These are phyloP conservation scores for Prionchulus punctatus DNA, from an alignment of 2,888 invertebrate genomes.

Conservation along the genomic window DNA sequence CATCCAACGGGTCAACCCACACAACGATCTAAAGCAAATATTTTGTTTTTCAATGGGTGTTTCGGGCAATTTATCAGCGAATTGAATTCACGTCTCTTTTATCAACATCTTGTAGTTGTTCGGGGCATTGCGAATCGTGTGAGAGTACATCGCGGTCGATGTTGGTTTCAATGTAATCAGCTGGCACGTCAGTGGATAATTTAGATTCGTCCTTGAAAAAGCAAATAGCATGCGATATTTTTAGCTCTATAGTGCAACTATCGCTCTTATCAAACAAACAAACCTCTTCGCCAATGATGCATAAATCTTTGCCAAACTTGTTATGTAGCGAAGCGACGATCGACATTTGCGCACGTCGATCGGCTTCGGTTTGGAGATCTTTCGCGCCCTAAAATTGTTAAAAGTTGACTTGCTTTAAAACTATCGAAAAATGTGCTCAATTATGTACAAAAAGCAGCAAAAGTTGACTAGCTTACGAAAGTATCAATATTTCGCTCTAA, in stretches of 20 bases:
- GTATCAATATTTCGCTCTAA: neutral
- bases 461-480: neutral
- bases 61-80: neutral
- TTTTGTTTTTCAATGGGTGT: neutral
- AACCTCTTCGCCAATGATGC: slow-evolving; percentile 67
- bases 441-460: neutral
- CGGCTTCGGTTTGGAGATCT: slow-evolving; percentile 95
- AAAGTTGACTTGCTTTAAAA: slow-evolving; percentile 15
- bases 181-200: too few relatives aligned
- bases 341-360: slow-evolving; percentile 78
- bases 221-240: too few relatives aligned
- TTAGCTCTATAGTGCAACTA: too few relatives aligned
- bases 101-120: neutral
- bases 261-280: too few relatives aligned
- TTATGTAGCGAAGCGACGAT: slow-evolving; percentile 69
- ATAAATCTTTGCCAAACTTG: slow-evolving; percentile 67
- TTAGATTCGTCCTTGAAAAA: too few relatives aligned
- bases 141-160: neutral
- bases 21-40: slow-evolving; percentile 49
- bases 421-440: neutral
- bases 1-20: slow-evolving; percentile 98
- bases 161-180: neutral
- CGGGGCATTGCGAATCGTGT: neutral
- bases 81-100: neutral
- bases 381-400: slow-evolving; percentile 57